Conservation (phyloP, 2,888 invertebrate genomes). For the Volucella inanis region DNA sequence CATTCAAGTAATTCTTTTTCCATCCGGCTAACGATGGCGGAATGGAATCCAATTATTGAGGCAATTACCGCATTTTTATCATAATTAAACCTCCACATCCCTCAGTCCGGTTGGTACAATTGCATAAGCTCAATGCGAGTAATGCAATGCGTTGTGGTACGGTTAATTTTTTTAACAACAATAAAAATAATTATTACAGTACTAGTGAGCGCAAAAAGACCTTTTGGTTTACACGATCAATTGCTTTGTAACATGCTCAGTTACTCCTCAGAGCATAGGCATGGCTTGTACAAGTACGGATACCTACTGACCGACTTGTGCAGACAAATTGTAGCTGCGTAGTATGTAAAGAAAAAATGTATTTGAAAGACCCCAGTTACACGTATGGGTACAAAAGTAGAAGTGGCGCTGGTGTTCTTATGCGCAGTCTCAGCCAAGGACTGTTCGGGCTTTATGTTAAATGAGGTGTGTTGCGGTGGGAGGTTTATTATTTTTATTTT, state of each 20-base stretch:
- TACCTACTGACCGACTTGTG: constrained; percentile 49
- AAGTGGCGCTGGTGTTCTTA: constrained; percentile 30
- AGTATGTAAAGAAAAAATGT: constrained; percentile 39
- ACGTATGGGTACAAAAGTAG: not conserved
- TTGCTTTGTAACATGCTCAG: constrained; percentile 41
- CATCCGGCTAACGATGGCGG: constrained; percentile 69
- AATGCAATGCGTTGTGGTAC: constrained; percentile 35
- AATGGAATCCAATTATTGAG: constrained; percentile 65
- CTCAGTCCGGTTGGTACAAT: constrained; percentile 10
- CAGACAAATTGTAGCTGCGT: constrained; percentile 53
- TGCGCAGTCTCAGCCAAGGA: constrained; percentile 45
- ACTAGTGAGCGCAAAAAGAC: constrained; percentile 23
- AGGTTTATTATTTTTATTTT: not conserved
- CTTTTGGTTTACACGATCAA: constrained; percentile 54
- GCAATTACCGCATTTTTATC: constrained; percentile 64
- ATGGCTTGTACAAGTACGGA: not conserved
- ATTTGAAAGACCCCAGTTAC: no score
- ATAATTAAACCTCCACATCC: constrained; percentile 43
- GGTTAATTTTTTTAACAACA: constrained; percentile 65
- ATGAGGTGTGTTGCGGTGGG: constrained; percentile 49
- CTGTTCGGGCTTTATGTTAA: constrained; percentile 50
- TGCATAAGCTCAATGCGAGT: constrained; percentile 55
- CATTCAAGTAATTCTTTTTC: constrained; percentile 25
- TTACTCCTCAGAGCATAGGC: not conserved
- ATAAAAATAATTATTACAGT: constrained; percentile 50